Evolutionary conservation across 2,888 invertebrate genomes (phyloP), one percentile per base, ranked within the genome.

Genomic region (Folsomia candida): DNA sequence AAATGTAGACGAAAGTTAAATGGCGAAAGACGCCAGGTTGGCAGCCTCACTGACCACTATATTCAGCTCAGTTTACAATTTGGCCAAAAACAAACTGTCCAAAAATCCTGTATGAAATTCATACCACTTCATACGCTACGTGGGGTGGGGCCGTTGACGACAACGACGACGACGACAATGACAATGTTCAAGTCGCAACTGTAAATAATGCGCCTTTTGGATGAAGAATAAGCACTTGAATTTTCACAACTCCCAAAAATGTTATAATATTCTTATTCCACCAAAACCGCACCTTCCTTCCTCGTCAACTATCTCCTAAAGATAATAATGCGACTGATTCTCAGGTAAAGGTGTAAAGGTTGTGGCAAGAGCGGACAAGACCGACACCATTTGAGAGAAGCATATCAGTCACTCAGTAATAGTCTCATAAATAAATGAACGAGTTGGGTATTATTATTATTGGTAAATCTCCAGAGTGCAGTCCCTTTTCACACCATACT

Each of bases 341-440:
- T 37, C 14, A 14, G 37, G 37, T 37, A 37, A 37, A 37, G 37
- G 37, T 37, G 37, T 37, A 37, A 37, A 37, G 37, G 37, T 37
- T 37, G 37, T 37, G 37, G 37, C 37, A 37, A 37, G n/a, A 37
- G 37, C 14, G 4, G 37, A 37, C 37, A 37, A 37, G 37, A 4
- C 37, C 37, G 37, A 37, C 37, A 37, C 37, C 37, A 37, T 37
- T 37, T 37, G 37, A 37, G 37, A 14, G 14, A 14, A 37, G 37
- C 6, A 37, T 37, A 37, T 37, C 37, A 37, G 37, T 37, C 37
- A 37, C 6, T 37, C 37, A 37, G 6, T 37, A 37, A 37, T 37
- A 37, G 37, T 37, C 37, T 37, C 37, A 54, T 54, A 54, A 54
- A 54, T 54, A 54, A 54, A 54, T 54, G 54, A 54, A 54, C 20